These are phyloP conservation scores for Piprites chloris DNA, from an alignment of 2,113 vertebrate genomes.

Conservation along the genomic window DNA sequence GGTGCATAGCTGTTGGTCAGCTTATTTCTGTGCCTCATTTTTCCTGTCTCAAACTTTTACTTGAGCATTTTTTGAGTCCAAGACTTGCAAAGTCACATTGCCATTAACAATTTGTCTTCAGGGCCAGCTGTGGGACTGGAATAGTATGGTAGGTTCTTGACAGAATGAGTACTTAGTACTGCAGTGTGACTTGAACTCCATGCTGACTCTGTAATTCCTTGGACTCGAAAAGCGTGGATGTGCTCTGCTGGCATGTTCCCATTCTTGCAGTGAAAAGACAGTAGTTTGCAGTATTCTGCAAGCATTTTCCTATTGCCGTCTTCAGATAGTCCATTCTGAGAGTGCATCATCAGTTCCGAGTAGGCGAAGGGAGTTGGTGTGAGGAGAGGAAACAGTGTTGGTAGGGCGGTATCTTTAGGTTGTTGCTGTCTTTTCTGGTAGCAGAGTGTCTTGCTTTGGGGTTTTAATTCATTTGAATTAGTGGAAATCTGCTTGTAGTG, in stretches of 20 bases:
- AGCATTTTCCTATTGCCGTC: background rate
- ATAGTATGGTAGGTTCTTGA: background rate
- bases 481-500: background rate
- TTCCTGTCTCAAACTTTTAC: constrained; percentile 11
- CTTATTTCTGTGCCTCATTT: constrained; percentile 35
- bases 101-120: background rate
- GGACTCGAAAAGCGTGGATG: background rate
- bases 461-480: background rate
- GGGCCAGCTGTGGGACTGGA: background rate
- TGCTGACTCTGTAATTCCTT: background rate
- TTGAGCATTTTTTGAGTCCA: constrained; percentile 22
- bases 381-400: background rate
- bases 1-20: background rate
- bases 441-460: background rate
- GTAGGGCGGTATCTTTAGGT: background rate
- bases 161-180: background rate
- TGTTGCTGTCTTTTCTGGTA: background rate
- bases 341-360: background rate
- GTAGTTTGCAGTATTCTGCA: background rate
- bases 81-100: background rate
- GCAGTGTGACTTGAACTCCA: background rate
- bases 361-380: background rate
- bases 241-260: background rate
- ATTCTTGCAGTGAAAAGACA: background rate
- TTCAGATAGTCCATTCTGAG: background rate